Conservation (phyloP, 2,797 vertebrate genomes). For the Dipus sagitta region DNA sequence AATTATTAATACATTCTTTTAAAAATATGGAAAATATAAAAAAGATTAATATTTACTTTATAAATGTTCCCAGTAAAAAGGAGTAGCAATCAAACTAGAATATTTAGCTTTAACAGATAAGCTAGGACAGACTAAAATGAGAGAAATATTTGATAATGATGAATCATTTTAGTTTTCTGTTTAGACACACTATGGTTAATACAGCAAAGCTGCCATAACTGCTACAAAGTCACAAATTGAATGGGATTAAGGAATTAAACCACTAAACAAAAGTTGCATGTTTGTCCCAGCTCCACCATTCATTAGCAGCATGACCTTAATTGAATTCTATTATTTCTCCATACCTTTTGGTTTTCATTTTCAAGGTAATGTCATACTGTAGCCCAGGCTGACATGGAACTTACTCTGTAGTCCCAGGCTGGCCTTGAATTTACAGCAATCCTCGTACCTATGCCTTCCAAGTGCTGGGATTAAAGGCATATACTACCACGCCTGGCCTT, state of each 20-base stretch:
- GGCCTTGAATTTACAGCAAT: too few relatives aligned
- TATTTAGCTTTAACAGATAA: constrained; percentile 52
- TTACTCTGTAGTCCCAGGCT: too few relatives aligned
- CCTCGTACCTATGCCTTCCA: too few relatives aligned
- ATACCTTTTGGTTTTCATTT: neutral
- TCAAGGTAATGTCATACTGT: too few relatives aligned
- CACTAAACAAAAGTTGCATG: constrained; percentile 25
- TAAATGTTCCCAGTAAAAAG: constrained; percentile 56
- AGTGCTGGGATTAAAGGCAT: too few relatives aligned
- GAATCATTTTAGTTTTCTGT: constrained; percentile 39
- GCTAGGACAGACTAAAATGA: neutral
- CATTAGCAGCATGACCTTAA: neutral
- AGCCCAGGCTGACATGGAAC: too few relatives aligned
- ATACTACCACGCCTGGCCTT: neutral
- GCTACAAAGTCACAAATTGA: constrained; percentile 35
- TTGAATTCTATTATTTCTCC: neutral
- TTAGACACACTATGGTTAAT: constrained; percentile 15
- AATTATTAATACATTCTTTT: neutral
- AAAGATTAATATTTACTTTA: constrained; percentile 51
- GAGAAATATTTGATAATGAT: constrained; percentile 27
- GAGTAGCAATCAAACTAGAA: constrained; percentile 54
- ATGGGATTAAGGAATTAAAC: constrained; percentile 45
- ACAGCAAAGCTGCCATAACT: constrained; percentile 21
- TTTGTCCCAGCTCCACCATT: neutral
- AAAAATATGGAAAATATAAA: constrained; percentile 29